A percentile compares a stretch with the other conserved stretches of the same genome.
Conservation (phyloP, 1,140 invertebrate species). For the Cheumatopsyche charites region DNA sequence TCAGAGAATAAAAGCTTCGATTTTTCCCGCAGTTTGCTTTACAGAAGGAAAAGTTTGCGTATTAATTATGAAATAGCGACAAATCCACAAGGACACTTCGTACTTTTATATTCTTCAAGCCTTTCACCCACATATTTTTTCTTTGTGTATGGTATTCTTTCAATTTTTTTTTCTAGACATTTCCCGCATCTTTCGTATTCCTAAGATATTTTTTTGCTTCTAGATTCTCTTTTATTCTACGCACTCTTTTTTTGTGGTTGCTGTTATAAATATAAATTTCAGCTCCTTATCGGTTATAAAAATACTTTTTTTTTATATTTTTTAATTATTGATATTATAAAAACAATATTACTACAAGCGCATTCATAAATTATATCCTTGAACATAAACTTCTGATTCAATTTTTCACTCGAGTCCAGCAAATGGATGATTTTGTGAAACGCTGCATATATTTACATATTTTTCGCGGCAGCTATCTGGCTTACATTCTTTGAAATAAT, state of each 20-base stretch:
- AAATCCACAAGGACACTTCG: constrained; percentile 20
- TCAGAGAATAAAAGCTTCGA: constrained; percentile 4
- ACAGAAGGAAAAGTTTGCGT: constrained; percentile 7
- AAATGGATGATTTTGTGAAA: background rate
- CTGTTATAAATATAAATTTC: background rate
- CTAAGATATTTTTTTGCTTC: background rate
- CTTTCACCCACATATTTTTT: background rate
- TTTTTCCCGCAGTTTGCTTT: background rate
- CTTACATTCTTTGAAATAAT: no score
- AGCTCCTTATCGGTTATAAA: background rate
- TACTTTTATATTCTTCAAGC: constrained; percentile 17
- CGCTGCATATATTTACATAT: background rate
- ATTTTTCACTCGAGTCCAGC: no score
- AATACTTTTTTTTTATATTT: no score
- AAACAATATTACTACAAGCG: background rate
- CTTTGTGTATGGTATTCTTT: background rate
- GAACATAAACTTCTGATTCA: no score
- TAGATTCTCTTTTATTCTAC: background rate
- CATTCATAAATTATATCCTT: background rate
- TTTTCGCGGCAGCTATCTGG: background rate
- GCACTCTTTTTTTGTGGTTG: no score
- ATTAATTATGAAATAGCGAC: constrained; percentile 38
- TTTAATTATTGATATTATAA: background rate
- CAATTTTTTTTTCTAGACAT: no score
- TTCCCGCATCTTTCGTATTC: background rate